Evolutionary conservation across 2,113 vertebrate species (phyloP), one percentile per base, ranked within the genome.

Genomic region (Dicaeum eximium): DNA sequence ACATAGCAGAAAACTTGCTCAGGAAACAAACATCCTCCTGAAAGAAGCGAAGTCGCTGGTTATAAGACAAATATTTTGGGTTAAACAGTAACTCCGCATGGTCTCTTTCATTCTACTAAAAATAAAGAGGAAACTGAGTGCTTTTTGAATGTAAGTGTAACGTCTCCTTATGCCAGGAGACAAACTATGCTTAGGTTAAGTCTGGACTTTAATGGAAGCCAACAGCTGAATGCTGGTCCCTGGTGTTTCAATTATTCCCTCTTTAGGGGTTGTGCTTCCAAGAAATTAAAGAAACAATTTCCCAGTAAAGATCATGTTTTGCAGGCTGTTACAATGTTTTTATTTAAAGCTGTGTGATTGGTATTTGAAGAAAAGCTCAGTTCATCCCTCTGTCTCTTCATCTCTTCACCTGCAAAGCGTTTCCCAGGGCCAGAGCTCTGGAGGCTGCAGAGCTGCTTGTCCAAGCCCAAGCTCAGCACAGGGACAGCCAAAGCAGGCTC

Each of bases 1-100:
- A 54, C 7, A n/a, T 21, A 1, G 16, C 24, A 50, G 83, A 71
- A 60, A 95, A 96, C 44, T 80, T 42, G 7, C 93, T 91, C 8
- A 77, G 88, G 89, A 97, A 93, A 93, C 64, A 88, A 88, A 93
- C 74, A 67, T 28, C 50, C 80, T 78, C 72, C 83, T 77, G 86
- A 71, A 96, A 88, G 58, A 45, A 96, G 92, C 5, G 0, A 92
- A 80, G 90, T 62, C 91, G 91, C 82, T 82, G 64, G 88, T 61
- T 90, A 25, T 84, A 90, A 69, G 88, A 86, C 47, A 91, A 94
- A 66, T 89, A 91, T 92, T 97, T 75, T 73, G 92, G 91, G 92
- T 75, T 27, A 93, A 95, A 96, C 77, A 87, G 58, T 72, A 51
- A 69, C 53, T 88, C 88, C 6, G 14, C 81, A 87, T 38, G 72